Conservation (phyloP, 2,888 invertebrate genomes). For the Rambutsinella grinnellia region DNA sequence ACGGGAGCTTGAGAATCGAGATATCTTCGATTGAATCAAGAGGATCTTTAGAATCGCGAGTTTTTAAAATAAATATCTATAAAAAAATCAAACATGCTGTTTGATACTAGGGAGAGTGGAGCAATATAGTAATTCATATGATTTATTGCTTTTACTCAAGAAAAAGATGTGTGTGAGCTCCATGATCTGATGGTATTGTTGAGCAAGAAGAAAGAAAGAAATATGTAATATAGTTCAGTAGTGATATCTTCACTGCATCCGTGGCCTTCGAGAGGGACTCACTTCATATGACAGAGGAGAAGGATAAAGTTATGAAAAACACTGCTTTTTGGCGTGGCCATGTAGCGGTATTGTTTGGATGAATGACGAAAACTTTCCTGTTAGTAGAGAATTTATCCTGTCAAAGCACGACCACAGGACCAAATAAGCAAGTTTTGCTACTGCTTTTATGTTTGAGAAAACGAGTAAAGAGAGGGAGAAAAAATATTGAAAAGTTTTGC, state of each 20-base stretch:
- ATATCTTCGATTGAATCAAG: background rate
- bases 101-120: constrained; percentile 26
- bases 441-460: background rate
- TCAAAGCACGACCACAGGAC: no score
- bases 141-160: constrained; percentile 27
- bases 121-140: constrained; percentile 38
- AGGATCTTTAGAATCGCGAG: background rate
- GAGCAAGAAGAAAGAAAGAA: constrained; percentile 5
- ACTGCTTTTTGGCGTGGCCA: constrained; percentile 10
- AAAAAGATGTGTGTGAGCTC: background rate
- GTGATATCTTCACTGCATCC: no score
- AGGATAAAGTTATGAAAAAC: no score
- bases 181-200: no score
- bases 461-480: background rate
- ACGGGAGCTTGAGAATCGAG: background rate
- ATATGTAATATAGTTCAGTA: no score
- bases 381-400: no score
- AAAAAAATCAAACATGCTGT: background rate
- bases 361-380: no score
- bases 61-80: background rate
- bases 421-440: no score
- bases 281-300: no score
- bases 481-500: background rate
- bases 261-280: no score
- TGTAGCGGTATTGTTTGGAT: no score